Evolutionary conservation across 2,113 vertebrate genomes (phyloP), one percentile per base, ranked within the genome.

Genomic region (Mus musculus): DNA sequence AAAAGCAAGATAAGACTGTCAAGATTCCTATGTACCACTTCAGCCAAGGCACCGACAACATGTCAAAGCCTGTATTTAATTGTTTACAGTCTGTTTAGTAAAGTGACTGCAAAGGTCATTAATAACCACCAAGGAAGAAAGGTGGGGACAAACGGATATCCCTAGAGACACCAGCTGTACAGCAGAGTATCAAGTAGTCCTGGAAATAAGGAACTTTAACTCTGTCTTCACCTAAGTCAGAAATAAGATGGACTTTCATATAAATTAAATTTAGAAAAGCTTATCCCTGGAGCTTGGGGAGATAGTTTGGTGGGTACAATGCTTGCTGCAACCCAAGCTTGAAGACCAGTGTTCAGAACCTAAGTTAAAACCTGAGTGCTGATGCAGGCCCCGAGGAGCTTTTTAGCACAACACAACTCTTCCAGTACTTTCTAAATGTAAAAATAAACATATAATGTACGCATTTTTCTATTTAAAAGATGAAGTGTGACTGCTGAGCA

Each of bases 51-150:
- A 63, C 17, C 77, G 73, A 42, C 49, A 89, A 94, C 92, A 80
- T 92, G 77, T 93, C 96, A 89, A 94, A 67, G 81, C 78, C 54
- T 65, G 39, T 90, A 36, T 80, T 91, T 95, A 77, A 94, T 36
- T 96, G 77, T 93, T 49, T 30, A 56, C 19, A 63, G 76, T 61
- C 86, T 95, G 17, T 77, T 89, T 78, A 96, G 36, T 54, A 91
- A 90, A 95, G 49, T 17, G 52, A 36, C 49, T 67, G 77, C 81
- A 87, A 46, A 56, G 96, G 91, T 52, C 72, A 92, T 90, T 96
- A 95, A 95, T 61, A 93, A 54, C 49, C 69, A 89, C 80, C 61
- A 96, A 96, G 33, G 61, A 91, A 80, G 39, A 92, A 88, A 86
- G 39, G 13, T 91, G 94, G 77, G 88, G 84, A 61, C 11, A 94